Evolutionary conservation across 2,113 vertebrate genomes (phyloP).

Genomic region (Nannobrachium achirus): DNA sequence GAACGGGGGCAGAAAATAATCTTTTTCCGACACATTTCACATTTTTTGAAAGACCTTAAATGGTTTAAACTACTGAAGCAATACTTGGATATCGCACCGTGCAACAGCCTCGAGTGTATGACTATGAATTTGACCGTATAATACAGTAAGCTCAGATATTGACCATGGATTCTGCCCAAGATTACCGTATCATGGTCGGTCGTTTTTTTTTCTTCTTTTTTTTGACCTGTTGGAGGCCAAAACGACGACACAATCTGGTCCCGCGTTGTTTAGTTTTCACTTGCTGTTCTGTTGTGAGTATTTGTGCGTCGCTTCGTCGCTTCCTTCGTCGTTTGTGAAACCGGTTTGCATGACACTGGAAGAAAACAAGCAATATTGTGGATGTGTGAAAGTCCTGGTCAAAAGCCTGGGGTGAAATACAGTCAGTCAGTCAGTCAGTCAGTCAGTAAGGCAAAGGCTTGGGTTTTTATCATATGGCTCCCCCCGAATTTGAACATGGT

Average conservation of each 20-base stretch:
- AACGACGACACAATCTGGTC: neutral
- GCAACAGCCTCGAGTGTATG: neutral
- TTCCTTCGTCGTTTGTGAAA: conserved; percentile 37
- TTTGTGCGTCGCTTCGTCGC: conserved; percentile 4
- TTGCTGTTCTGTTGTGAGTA: neutral
- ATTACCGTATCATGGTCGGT: neutral
- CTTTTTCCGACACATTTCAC: too few species aligned
- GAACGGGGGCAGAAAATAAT: too few species aligned
- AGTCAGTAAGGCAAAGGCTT: neutral
- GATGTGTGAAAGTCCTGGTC: neutral
- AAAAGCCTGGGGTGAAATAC: conserved; percentile 9
- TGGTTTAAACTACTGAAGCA: neutral
- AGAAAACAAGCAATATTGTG: conserved; percentile 13
- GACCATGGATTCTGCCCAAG: neutral
- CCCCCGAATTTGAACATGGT: too few species aligned
- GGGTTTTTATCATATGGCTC: neutral
- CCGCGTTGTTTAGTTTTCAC: conserved; percentile 1
- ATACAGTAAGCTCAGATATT: neutral
- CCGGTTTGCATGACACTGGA: conserved; percentile 32
- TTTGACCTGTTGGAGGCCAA: neutral
- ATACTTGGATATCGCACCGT: neutral
- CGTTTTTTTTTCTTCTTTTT: too few species aligned
- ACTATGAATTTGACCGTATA: neutral
- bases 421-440: conserved; percentile 1
- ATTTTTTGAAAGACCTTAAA: neutral